Conservation (phyloP, 2,113 vertebrate genomes). For the Gymnorhina tibicen region DNA sequence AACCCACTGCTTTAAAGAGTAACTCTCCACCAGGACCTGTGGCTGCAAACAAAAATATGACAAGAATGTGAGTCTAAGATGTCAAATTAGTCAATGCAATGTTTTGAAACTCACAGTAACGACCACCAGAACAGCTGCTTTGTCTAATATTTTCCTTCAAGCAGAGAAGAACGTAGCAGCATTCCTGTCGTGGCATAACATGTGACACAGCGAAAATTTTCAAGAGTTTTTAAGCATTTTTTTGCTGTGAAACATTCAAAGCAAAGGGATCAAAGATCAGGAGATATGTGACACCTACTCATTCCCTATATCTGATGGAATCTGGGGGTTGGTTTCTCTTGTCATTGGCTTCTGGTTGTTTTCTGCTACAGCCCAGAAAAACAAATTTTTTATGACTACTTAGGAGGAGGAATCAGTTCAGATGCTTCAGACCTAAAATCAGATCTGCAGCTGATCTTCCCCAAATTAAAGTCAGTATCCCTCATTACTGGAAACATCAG, state of each 20-base stretch:
- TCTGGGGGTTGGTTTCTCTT: neutral
- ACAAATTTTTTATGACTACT: neutral
- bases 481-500: neutral
- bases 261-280: conserved; percentile 1
- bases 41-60: neutral
- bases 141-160: conserved; percentile 10
- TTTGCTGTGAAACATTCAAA: neutral
- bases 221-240: neutral
- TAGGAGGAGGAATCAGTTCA: neutral
- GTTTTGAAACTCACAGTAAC: neutral
- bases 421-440: neutral
- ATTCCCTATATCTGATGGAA: neutral
- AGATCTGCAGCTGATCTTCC: neutral
- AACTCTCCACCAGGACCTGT: neutral
- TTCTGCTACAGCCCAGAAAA: neutral
- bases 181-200: neutral
- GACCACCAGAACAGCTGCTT: neutral
- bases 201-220: neutral
- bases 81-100: neutral
- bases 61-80: neutral
- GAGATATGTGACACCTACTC: neutral
- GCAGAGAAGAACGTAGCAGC: neutral
- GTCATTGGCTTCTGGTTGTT: neutral
- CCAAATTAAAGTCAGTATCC: neutral
- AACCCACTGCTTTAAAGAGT: neutral